Evolutionary conservation across 2,797 vertebrate species (phyloP), one percentile per base, ranked within the genome.

Genomic region (Ataeniobius toweri): DNA sequence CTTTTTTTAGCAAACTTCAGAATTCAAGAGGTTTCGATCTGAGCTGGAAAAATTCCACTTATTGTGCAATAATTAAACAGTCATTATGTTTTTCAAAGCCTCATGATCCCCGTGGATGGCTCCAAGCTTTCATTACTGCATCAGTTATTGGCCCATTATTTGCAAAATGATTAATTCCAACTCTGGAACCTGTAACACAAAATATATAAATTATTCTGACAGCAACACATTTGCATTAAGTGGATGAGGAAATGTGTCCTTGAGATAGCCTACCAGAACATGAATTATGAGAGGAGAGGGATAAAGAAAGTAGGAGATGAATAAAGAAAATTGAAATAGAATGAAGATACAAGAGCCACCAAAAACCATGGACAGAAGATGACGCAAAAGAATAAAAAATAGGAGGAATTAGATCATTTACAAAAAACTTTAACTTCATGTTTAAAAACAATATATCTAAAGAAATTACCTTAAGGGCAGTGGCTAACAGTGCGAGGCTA

Each of bases 141-240:
- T 93, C 93, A 90, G 82, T 92, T 91, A 92, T 92, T 83, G 90
- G 80, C 86, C 85, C 81, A 92, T 94, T 92, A 92, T 91, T 86
- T 85, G 89, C 86, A 91, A 93, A 95, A 3, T 92, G 89, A 81
- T 80, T 93, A 83, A 80, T 83, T 88, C 89, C 75, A 90, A 86
- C 83, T 81, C 75, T 78, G 83, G 81, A 88, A 89, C 89, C 87
- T 88, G 83, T 90, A 85, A 91, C 89, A 88, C 88, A 89, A 88
- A 89, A 93, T 87, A 86, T 88, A 93, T 94, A 91, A 93, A 92
- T 95, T 93, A 92, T 84, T 68, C 63, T 90, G 91, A 90, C 90
- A 90, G 80, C 50, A 58, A 83, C 77, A 81, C 71, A 53, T 83
- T 85, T 77, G 53, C 82, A 82, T 78, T 20, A 69, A 83, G 70